Percentiles rank a stretch among this genome's conserved stretches.
Evolutionary conservation across 2,888 invertebrate genomes (phyloP).

Genomic region (Dexiosoma caninum): DNA sequence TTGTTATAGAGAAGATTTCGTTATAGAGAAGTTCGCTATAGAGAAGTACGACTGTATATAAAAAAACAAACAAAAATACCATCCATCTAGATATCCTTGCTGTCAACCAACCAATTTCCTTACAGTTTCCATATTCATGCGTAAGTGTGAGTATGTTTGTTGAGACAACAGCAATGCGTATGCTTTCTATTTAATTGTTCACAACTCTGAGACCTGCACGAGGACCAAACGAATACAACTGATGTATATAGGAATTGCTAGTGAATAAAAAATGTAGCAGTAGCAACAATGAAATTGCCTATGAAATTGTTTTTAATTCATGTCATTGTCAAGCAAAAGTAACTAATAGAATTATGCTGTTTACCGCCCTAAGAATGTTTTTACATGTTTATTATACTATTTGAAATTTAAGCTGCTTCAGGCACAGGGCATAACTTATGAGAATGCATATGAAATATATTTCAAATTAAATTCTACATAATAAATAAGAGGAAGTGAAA

Average conservation of each 20-base stretch:
- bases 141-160: no score
- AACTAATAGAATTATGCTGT: constrained; percentile 20
- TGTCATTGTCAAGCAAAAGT: constrained; percentile 43
- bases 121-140: no score
- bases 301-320: constrained; percentile 47
- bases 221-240: background rate
- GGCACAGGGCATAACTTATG: no score
- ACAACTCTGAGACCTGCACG: background rate
- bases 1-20: no score
- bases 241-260: background rate
- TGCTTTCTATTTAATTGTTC: background rate
- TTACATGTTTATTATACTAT: background rate
- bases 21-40: no score
- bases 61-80: no score
- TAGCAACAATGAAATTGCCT: background rate
- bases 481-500: no score
- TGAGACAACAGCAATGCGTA: background rate
- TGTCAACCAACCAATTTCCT: no score
- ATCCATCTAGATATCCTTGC: background rate
- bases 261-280: background rate
- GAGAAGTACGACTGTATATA: no score
- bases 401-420: background rate
- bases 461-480: no score
- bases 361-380: background rate
- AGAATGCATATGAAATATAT: no score